Base-by-base conservation (phyloP, 2,113 vertebrate species). In the Carettochelys insculpta region DNA sequence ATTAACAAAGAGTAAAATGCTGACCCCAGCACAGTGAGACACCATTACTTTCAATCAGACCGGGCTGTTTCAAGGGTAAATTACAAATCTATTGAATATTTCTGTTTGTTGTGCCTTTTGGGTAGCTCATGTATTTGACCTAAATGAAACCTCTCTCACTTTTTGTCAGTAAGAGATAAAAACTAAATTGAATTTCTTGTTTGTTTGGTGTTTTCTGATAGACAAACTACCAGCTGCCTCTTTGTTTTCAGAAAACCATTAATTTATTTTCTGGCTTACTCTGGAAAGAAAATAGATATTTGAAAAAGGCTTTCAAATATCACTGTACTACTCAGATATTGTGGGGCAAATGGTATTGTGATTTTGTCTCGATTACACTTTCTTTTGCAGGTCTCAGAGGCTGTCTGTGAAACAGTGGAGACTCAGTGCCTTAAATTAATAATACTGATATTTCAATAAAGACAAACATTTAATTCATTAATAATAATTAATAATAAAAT, bases 91-190 rank as follows among this genome's bases (percentile, higher is more conserved):
- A 78, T 84, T 11, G 43, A 95, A 85, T 92, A 94, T 92, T 97
- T 95, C 77, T 93, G 80, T 95, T 94, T 94, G 89, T 85, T 94
- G 82, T 90, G 83, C 45, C 76, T 92, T 85, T 92, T 81, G 83
- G n/a, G 3, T 75, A 91, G 95, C n/a, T 96, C 81, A 92, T 54
- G 48, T 83, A 77, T 88, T 92, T 84, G 80, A 96, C 79, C 75
- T 77, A 93, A 93, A 97, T 89, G 88, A 77, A 95, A 56, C 41
- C 61, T 87, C 11, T 0, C 43, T 86, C 1, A 5, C 92, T 96
- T 97, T 97, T 89, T 97, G 93, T 83, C 41, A 87, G 80, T 90
- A 95, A 92, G 88, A 94, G 97, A 97, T 97, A 97, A 97, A 95
- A 95, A 92, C 41, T 84, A 86, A 89, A 94, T 91, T 95, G 80